Base-by-base conservation (phyloP, 2,113 vertebrate genomes). In the Eulacestoma nigropectus region DNA sequence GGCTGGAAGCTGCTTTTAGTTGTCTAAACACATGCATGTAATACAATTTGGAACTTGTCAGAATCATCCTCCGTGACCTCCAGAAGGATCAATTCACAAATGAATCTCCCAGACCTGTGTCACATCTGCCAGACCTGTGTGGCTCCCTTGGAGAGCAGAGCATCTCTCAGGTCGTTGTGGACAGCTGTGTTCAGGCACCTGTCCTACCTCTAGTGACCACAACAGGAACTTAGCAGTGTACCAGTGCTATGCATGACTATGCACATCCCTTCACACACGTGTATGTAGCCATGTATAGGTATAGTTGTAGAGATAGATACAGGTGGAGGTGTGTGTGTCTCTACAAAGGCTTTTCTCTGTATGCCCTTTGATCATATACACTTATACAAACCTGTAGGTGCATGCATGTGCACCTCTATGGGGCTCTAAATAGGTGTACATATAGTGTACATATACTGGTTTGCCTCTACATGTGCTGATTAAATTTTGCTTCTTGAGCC, bases 31-130 rank as follows among this genome's bases (percentile, higher is more conserved):
- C 29, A 39, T 29, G 23, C 17, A 55, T 42, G 42, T 60, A 37
- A 27, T 46, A 13, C 14, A 63, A 5, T 65, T 84, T 84, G 20
- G 55, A 39, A 72, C 10, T 37, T 1, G 0, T 23, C 22, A 59
- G 68, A 83, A 73, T 16, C 65, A 47, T 47, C 0, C 0, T 26
- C 33, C 1, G 1, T 22, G 39, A 52, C 17, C 10, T 63, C 49
- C 44, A 56, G 55, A 82, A 72, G 42, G 33, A 75, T 68, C 26
- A 79, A 18, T 32, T 75, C 16, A 56, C 19, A 44, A 64, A 16
- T 35, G 57, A 44, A 70, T 46, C 32, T 67, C 10, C 32, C 50
- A 90, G 32, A 59, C 29, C n/a, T 37, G 4, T 65, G 33, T 65
- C 30, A 23, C n/a, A 39, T 49, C 56, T 85, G 35, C 11, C 64